A percentile compares a stretch with the other conserved stretches of the same genome.
Evolutionary conservation across 2,888 invertebrate genomes (phyloP).

Genomic region (Junonia oenone): DNA sequence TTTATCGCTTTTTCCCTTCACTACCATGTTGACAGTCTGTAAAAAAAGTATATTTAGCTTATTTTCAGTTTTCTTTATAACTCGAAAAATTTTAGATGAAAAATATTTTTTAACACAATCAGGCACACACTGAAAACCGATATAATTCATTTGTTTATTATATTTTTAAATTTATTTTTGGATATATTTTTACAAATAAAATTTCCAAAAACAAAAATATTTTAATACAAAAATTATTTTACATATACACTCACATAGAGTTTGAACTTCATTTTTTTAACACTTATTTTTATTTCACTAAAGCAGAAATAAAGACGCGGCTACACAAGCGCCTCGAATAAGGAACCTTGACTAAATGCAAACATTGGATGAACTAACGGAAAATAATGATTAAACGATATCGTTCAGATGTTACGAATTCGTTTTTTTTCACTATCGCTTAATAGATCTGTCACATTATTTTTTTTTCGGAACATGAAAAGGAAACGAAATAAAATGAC

Average conservation of each 20-base stretch:
- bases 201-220: background rate
- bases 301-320: background rate
- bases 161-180: too few relatives aligned
- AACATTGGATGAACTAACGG: background rate
- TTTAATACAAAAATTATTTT: too few relatives aligned
- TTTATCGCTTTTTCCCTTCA: slow-evolving; percentile 39
- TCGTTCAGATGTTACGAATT: background rate
- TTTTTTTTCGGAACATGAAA: too few relatives aligned
- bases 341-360: background rate
- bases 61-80: background rate
- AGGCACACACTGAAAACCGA: too few relatives aligned
- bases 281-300: background rate
- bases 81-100: too few relatives aligned
- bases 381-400: slow-evolving; percentile 3
- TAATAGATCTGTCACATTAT: too few relatives aligned
- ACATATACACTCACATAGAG: background rate
- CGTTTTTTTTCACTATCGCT: background rate
- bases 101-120: background rate
- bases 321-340: background rate
- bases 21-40: slow-evolving; percentile 35
- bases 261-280: background rate
- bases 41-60: too few relatives aligned
- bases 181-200: background rate
- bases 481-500: too few relatives aligned
- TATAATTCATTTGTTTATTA: too few relatives aligned